Percentiles rank a stretch among this genome's conserved stretches.
Evolutionary conservation across 2,113 vertebrate species (phyloP).

Genomic region (Alethe diademata): DNA sequence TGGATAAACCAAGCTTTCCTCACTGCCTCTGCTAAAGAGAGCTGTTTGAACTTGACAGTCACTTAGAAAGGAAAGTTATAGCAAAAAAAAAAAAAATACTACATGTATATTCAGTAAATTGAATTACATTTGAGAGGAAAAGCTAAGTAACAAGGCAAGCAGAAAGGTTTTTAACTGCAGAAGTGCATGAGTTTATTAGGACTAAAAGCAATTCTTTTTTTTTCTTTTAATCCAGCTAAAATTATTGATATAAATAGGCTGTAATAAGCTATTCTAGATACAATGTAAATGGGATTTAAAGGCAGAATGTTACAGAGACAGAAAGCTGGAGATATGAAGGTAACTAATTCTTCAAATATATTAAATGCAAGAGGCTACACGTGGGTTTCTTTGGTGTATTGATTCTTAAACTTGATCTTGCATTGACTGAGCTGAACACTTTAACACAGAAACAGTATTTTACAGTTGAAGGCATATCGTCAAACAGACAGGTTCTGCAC

Average conservation of each 20-base stretch:
- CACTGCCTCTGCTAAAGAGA: background rate
- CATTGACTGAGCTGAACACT: constrained; percentile 37
- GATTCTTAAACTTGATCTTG: constrained; percentile 29
- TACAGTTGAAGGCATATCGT: constrained; percentile 42
- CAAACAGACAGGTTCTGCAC: constrained; percentile 33
- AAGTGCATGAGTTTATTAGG: constrained; percentile 64
- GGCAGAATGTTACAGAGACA: constrained; percentile 21
- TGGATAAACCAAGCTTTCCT: background rate
- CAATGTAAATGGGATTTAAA: constrained; percentile 21
- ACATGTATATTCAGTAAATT: background rate
- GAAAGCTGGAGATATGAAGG: constrained; percentile 1
- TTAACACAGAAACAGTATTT: constrained; percentile 44
- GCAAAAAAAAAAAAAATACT: background rate
- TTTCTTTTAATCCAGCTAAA: constrained; percentile 48
- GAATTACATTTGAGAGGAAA: background rate
- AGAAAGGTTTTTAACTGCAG: constrained; percentile 22
- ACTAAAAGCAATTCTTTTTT: constrained; percentile 21
- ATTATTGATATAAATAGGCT: constrained; percentile 55
- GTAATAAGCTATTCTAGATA: constrained; percentile 31
- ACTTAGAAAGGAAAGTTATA: background rate
- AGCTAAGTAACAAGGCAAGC: background rate
- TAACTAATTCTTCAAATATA: constrained; percentile 57
- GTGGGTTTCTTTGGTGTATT: constrained; percentile 29
- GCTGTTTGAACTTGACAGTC: background rate
- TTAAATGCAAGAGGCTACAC: constrained; percentile 50